phyloP scores from a whole-genome alignment of 2,113 vertebrate species.

The Prietella phreatophila region DNA sequence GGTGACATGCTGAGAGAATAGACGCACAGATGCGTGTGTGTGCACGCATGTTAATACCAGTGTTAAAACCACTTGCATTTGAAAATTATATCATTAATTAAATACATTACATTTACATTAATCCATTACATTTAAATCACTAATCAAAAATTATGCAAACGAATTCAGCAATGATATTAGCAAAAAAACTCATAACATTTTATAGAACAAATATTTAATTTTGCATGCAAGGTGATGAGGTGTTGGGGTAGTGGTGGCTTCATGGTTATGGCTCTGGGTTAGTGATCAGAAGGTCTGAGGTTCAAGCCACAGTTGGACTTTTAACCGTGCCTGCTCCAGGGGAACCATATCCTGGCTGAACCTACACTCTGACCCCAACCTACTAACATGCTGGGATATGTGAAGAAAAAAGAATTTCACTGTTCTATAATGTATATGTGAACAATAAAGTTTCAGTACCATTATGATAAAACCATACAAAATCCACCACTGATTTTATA shows the following conservation, averaged over 20 bases:
- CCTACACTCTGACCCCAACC: no score
- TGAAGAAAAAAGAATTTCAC: no score
- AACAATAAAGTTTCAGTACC: no score
- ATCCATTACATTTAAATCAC: neutral
- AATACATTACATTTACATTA: neutral
- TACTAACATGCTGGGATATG: no score
- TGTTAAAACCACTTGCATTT: neutral
- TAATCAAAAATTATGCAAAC: neutral
- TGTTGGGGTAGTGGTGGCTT: no score
- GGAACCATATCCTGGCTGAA: no score
- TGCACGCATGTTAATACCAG: neutral
- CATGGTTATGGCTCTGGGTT: no score
- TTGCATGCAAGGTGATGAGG: neutral
- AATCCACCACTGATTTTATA: neutral
- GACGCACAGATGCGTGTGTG: conserved; percentile 42
- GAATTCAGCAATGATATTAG: neutral
- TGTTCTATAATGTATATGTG: no score
- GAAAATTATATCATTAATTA: neutral
- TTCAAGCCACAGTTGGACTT: no score
- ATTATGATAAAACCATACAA: neutral
- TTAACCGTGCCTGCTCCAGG: no score
- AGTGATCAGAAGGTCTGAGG: no score
- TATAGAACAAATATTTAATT: neutral
- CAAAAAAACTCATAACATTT: neutral
- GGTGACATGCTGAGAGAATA: conserved; percentile 14